phyloP scores from a whole-genome alignment of 1,140 invertebrate species.

The Procambarus clarkii region DNA sequence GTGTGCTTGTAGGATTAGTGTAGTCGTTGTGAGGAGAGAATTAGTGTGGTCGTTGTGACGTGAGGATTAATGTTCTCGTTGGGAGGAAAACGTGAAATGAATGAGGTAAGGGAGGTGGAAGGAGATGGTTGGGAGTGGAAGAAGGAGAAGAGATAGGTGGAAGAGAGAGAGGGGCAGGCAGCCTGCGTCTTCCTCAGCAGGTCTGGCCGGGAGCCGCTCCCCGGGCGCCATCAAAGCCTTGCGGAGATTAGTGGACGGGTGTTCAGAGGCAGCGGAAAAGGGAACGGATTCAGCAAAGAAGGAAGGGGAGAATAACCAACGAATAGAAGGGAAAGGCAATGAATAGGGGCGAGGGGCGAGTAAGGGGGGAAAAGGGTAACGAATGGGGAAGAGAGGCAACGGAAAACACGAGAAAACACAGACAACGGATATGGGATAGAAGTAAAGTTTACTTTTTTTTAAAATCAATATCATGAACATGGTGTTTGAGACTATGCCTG shows the following conservation, averaged over 20 bases:
- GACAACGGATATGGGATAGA: too few species aligned
- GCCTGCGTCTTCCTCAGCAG: not conserved
- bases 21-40: too few species aligned
- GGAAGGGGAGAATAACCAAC: not conserved
- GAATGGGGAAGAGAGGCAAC: too few species aligned
- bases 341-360: not conserved
- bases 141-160: not conserved
- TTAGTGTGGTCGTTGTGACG: too few species aligned
- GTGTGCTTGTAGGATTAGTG: too few species aligned
- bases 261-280: conserved; percentile 8
- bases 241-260: conserved; percentile 27
- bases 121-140: not conserved
- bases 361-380: too few species aligned
- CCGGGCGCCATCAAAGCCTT: conserved; percentile 19
- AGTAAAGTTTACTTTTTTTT: too few species aligned
- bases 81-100: not conserved
- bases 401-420: too few species aligned
- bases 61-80: too few species aligned
- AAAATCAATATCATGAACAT: too few species aligned
- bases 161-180: not conserved
- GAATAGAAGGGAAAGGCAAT: not conserved
- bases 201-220: not conserved
- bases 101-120: not conserved
- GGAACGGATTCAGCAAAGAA: not conserved
- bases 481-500: too few species aligned